Percentiles rank a stretch among this genome's conserved stretches.
phyloP scores from a whole-genome alignment of 1,140 invertebrate species.

The Bombyx mandarina region DNA sequence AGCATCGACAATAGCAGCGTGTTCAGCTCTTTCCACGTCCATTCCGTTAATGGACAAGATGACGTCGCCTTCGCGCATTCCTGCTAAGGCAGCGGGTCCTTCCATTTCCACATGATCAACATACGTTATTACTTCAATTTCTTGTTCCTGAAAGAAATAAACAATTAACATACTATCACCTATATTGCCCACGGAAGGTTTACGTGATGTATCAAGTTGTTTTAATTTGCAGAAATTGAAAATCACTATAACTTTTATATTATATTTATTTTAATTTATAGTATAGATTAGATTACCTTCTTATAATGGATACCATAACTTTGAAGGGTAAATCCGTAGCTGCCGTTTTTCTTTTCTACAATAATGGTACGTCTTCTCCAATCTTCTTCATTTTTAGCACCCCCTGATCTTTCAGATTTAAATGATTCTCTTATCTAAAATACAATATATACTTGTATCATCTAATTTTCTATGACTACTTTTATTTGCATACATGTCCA shows the following conservation, averaged over 20 bases:
- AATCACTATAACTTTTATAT: too few species aligned
- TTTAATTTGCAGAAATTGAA: too few species aligned
- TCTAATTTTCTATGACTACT: slow-evolving; percentile 1
- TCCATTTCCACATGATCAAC: slow-evolving; percentile 96
- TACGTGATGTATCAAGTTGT: too few species aligned
- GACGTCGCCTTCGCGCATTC: slow-evolving; percentile 95
- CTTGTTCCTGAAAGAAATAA: slow-evolving; percentile 68
- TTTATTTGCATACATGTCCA: neutral
- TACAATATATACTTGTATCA: neutral
- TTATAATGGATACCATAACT: slow-evolving; percentile 97
- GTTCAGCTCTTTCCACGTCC: slow-evolving; percentile 92
- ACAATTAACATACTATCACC: neutral
- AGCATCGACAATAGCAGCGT: slow-evolving; percentile 90
- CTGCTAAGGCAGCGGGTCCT: slow-evolving; percentile 89
- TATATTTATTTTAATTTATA: slow-evolving; percentile 28
- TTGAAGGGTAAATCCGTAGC: slow-evolving; percentile 94
- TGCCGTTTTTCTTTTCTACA: slow-evolving; percentile 91
- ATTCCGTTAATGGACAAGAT: slow-evolving; percentile 95
- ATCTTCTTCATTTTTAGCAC: slow-evolving; percentile 84
- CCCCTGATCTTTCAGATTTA: slow-evolving; percentile 79
- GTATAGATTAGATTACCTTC: slow-evolving; percentile 76
- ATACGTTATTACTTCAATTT: slow-evolving; percentile 95
- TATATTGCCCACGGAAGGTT: too few species aligned
- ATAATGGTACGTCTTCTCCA: slow-evolving; percentile 89
- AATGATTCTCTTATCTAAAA: slow-evolving; percentile 83